A percentile compares a stretch with the other conserved stretches of the same genome.
Conservation (phyloP, 2,797 vertebrate genomes). For the Crocidura indochinensis region DNA sequence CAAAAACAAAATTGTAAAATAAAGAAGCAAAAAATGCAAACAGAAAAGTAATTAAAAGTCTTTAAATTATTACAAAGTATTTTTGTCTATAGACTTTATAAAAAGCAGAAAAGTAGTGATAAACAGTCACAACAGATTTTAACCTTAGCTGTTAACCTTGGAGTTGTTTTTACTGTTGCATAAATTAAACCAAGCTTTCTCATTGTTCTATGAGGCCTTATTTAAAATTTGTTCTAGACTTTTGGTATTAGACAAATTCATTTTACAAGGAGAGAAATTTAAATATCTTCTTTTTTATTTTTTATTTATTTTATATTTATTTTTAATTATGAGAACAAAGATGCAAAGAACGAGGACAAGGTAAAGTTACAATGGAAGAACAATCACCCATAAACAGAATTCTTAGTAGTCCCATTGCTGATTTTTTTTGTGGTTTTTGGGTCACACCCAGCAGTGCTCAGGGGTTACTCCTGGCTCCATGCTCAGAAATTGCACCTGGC, state of each 20-base stretch:
- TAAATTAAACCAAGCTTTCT: background rate
- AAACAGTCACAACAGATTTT: background rate
- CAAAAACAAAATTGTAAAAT: background rate
- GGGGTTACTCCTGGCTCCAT: too few relatives aligned
- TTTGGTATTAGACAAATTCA: background rate
- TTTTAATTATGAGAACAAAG: too few relatives aligned
- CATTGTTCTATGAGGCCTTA: background rate
- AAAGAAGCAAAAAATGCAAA: background rate
- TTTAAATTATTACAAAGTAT: background rate
- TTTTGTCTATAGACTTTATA: background rate
- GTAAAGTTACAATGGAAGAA: too few relatives aligned
- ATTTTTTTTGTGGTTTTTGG: too few relatives aligned
- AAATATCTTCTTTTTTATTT: background rate
- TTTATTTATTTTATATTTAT: too few relatives aligned
- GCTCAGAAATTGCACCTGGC: too few relatives aligned
- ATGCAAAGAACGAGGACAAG: too few relatives aligned
- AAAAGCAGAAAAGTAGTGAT: background rate
- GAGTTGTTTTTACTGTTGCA: background rate
- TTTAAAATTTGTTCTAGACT: constrained; percentile 31
- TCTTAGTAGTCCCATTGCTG: too few relatives aligned
- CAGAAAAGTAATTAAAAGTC: background rate
- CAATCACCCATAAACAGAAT: too few relatives aligned
- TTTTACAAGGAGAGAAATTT: background rate
- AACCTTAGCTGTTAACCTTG: background rate
- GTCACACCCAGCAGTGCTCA: too few relatives aligned